Evolutionary conservation across 2,113 vertebrate genomes (phyloP), one percentile per base, ranked within the genome.

Genomic region (Hippocampus abdominalis): DNA sequence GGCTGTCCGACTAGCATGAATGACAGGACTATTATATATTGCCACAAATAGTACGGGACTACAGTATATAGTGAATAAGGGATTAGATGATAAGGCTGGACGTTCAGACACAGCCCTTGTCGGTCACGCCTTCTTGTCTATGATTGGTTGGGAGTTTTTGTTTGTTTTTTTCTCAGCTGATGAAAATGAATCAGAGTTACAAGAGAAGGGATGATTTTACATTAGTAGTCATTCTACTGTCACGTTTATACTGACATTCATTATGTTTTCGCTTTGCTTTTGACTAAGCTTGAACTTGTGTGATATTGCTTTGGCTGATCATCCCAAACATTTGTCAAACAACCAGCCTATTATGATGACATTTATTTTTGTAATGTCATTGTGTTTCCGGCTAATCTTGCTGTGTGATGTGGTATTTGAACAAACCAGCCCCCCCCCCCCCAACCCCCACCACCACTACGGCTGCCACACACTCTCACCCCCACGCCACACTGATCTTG

Each of bases 351-450:
- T 25, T 27, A 27, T 27, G 4, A 12, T 3, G 0, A 6, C 54
- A 57, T 25, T 57, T 32, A 36, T 18, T 8, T 61, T 16, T 2
- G 36, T 29, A 20, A 6, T 15, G 42, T 12, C 23, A n/a, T n/a
- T 63, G 36, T 42, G 61, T 40, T 12, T 13, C 20, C 13, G 2
- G 69, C 64, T 78, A 80, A 81, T 77, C 73, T 75, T 39, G 73
- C 76, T 79, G 72, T 84, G 73, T 75, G 76, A 83, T 79, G 56
- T 72, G 79, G 32, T 36, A 36, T 36, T 85, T 85, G 70, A 57
- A 74, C 68, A 69, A 79, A 80, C 75, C 77, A 18, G 12, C 67
- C 72, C 23, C 25, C 1, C n/a, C 25, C 84, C 87, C 32, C 0
- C 32, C 32, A 6, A 4, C 32, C 32, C 3, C 32, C 5, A 36